Evolutionary conservation across 2,888 invertebrate species (phyloP).

Genomic region (Dynastes maya): DNA sequence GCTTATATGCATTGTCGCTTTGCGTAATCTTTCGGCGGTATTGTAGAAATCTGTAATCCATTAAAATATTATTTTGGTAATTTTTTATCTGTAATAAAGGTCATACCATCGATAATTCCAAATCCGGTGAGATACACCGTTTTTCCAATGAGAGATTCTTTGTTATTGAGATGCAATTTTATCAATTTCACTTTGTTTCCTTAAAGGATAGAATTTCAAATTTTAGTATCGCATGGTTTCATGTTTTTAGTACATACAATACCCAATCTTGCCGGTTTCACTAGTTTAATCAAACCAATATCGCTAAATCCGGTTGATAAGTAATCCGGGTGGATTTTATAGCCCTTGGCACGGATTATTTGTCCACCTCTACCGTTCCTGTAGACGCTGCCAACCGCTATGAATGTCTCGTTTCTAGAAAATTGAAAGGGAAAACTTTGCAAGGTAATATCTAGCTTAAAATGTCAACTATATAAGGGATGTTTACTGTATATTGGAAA

Average conservation of each 20-base stretch:
- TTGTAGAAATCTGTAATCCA: constrained; percentile 62
- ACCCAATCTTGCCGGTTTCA: constrained; percentile 61
- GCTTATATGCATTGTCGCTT: constrained; percentile 65
- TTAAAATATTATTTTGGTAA: constrained; percentile 1
- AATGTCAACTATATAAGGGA: too few relatives aligned
- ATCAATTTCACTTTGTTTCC: constrained; percentile 63
- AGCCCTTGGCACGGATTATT: constrained; percentile 60
- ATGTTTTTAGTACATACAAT: constrained; percentile 43
- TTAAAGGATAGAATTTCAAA: constrained; percentile 51
- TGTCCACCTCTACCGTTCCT: constrained; percentile 64
- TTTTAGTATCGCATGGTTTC: constrained; percentile 6
- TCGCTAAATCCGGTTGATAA: constrained; percentile 63
- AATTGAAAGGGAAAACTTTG: constrained; percentile 17
- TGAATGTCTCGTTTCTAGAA: constrained; percentile 62
- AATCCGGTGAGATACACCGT: constrained; percentile 67
- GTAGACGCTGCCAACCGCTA: constrained; percentile 65
- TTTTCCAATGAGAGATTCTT: constrained; percentile 64
- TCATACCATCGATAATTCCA: constrained; percentile 67
- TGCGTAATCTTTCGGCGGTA: constrained; percentile 64
- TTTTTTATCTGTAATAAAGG: not conserved
- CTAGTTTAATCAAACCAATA: constrained; percentile 65
- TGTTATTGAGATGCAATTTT: constrained; percentile 63
- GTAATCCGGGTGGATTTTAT: constrained; percentile 65
- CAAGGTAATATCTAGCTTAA: too few relatives aligned
- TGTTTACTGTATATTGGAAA: too few relatives aligned